Percentiles rank a stretch among this genome's conserved stretches.
phyloP scores from a whole-genome alignment of 2,113 vertebrate species.

The Bagarius yarrelli region DNA sequence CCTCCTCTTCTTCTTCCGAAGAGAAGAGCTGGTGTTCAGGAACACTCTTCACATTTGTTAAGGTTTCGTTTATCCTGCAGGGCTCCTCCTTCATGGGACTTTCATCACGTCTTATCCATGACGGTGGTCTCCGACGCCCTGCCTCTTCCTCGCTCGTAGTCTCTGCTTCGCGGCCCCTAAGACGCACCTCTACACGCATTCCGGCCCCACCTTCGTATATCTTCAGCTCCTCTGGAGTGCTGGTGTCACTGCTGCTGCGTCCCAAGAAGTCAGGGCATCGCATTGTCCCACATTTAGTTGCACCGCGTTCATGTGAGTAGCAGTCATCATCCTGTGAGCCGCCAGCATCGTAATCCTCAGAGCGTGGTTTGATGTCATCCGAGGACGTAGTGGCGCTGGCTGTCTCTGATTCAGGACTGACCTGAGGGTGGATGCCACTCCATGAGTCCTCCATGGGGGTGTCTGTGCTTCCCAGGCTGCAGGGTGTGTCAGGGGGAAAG shows the following conservation, averaged over 20 bases:
- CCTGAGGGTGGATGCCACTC: conserved; percentile 76
- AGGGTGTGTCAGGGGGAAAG: conserved; percentile 66
- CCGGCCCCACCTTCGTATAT: conserved; percentile 81
- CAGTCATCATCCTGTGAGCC: conserved; percentile 96
- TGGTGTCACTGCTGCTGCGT: conserved; percentile 96
- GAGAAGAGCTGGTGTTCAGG: conserved; percentile 81
- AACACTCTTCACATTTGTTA: conserved; percentile 53
- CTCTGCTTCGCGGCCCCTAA: conserved; percentile 80
- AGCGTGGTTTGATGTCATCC: conserved; percentile 95
- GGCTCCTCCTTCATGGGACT: conserved; percentile 55
- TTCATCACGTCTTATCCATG: conserved; percentile 77
- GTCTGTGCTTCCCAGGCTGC: conserved; percentile 74
- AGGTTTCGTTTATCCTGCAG: conserved; percentile 56
- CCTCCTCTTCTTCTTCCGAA: conserved; percentile 88
- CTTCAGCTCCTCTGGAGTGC: conserved; percentile 95
- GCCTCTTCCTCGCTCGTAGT: conserved; percentile 93
- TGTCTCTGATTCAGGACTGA: conserved; percentile 90
- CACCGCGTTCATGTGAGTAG: conserved; percentile 85
- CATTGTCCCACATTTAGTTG: conserved; percentile 94
- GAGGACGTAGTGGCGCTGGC: conserved; percentile 93
- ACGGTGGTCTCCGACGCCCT: conserved; percentile 73
- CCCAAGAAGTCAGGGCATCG: conserved; percentile 93
- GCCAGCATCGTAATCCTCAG: conserved; percentile 97
- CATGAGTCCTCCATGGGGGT: conserved; percentile 79
- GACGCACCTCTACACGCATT: conserved; percentile 86